These are phyloP conservation scores for Typhlichthys eigenmanni DNA, from an alignment of 2,797 vertebrate genomes.

Conservation along the genomic window DNA sequence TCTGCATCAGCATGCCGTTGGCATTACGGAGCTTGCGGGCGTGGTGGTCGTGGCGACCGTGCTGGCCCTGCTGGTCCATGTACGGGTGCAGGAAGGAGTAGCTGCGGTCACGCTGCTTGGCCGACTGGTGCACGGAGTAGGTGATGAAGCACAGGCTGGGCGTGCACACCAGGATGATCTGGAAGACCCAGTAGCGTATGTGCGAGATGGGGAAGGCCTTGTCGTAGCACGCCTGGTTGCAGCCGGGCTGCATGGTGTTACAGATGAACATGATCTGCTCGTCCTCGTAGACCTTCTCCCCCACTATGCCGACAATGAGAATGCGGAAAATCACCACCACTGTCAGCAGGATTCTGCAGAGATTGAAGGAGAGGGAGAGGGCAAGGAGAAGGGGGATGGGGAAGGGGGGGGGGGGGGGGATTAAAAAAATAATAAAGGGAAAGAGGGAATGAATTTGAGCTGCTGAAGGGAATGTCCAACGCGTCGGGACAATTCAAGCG, in stretches of 20 bases:
- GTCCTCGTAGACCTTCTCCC: constrained; percentile 90
- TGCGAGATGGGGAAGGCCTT: constrained; percentile 91
- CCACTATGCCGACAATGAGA: constrained; percentile 89
- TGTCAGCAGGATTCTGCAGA: constrained; percentile 88
- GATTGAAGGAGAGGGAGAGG: constrained; percentile 43
- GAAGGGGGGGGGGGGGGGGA: constrained; percentile 25
- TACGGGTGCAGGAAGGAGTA: constrained; percentile 81
- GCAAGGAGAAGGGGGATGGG: constrained; percentile 20
- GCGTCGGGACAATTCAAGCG: too few relatives aligned
- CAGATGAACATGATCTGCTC: constrained; percentile 93
- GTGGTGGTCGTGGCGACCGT: constrained; percentile 70
- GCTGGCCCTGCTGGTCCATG: constrained; percentile 77
- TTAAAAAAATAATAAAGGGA: neutral
- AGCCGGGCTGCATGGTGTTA: constrained; percentile 89
- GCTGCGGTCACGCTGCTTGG: constrained; percentile 82
- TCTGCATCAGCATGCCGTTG: constrained; percentile 78
- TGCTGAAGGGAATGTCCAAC: too few relatives aligned
- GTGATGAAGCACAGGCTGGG: constrained; percentile 90
- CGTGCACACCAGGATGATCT: constrained; percentile 88
- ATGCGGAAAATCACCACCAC: constrained; percentile 94
- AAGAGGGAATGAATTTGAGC: too few relatives aligned
- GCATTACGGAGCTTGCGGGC: constrained; percentile 76
- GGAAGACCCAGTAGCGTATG: constrained; percentile 91
- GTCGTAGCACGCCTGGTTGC: constrained; percentile 92
- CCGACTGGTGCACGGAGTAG: constrained; percentile 86